These are phyloP conservation scores for Diplodus sargus DNA, from an alignment of 2,797 vertebrate genomes.

Conservation along the genomic window DNA sequence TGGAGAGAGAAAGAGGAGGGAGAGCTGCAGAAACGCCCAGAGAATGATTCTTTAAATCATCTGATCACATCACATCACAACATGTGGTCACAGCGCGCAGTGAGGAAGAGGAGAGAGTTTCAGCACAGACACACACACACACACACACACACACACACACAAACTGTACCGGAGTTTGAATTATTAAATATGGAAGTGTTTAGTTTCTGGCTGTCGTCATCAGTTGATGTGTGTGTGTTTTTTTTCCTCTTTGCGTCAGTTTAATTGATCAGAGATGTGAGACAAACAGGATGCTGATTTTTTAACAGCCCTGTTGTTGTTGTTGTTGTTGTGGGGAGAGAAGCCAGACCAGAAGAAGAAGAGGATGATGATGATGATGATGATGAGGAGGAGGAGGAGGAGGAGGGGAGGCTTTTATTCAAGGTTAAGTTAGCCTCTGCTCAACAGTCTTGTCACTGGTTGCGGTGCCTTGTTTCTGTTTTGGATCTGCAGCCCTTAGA, in stretches of 20 bases:
- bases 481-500: constrained; percentile 4
- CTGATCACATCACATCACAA: background rate
- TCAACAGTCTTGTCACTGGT: constrained; percentile 80
- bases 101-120: background rate
- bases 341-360: no score
- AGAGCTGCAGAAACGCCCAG: background rate
- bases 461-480: constrained; percentile 59
- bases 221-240: background rate
- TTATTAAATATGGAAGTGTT: no score
- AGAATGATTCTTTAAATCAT: constrained; percentile 40
- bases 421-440: constrained; percentile 77
- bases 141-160: no score
- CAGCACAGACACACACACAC: no score
- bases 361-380: no score
- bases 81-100: constrained; percentile 6
- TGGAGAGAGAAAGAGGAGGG: no score
- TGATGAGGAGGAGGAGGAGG: no score
- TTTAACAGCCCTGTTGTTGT: background rate
- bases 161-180: no score
- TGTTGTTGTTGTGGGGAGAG: background rate
- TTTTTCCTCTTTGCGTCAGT: background rate
- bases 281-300: background rate
- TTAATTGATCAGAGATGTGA: constrained; percentile 30
- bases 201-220: background rate
- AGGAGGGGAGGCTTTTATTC: constrained; percentile 45